Evolutionary conservation across 1,140 invertebrate genomes (phyloP).

Genomic region (Globodera rostochiensis): DNA sequence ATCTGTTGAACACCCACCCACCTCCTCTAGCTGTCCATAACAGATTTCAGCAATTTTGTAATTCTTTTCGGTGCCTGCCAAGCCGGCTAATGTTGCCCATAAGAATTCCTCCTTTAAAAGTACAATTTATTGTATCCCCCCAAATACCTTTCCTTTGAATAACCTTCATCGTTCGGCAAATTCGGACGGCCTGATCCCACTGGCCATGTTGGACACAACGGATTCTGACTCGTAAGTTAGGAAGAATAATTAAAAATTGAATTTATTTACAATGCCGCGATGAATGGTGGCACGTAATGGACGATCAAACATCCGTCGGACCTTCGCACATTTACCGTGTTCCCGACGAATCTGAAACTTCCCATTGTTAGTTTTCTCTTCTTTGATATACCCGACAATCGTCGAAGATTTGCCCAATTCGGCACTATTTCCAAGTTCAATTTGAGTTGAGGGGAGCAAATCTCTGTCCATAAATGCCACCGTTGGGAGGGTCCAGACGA

Average conservation of each 20-base stretch:
- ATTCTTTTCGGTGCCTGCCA: constrained; percentile 79
- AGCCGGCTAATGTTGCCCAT: constrained; percentile 85
- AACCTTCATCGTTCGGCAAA: constrained; percentile 79
- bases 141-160: background rate
- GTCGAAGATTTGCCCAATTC: constrained; percentile 56
- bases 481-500: constrained; percentile 79
- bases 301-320: constrained; percentile 75
- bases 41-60: constrained; percentile 85
- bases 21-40: constrained; percentile 84
- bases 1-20: constrained; percentile 44
- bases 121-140: background rate
- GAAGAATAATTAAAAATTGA: background rate
- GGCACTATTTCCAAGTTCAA: constrained; percentile 67
- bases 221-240: constrained; percentile 69
- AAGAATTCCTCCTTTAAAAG: constrained; percentile 75
- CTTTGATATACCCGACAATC: constrained; percentile 43
- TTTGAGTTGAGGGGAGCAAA: constrained; percentile 73
- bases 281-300: constrained; percentile 74
- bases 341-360: constrained; percentile 76
- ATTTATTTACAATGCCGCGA: constrained; percentile 61
- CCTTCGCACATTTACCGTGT: constrained; percentile 76
- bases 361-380: background rate
- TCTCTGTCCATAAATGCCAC: constrained; percentile 77
- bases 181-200: constrained; percentile 78
- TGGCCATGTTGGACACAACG: constrained; percentile 72